Percentiles rank a stretch among this genome's conserved stretches.
Conservation (phyloP, 2,888 invertebrate genomes). For the Caenorhabditis doughertyi region DNA sequence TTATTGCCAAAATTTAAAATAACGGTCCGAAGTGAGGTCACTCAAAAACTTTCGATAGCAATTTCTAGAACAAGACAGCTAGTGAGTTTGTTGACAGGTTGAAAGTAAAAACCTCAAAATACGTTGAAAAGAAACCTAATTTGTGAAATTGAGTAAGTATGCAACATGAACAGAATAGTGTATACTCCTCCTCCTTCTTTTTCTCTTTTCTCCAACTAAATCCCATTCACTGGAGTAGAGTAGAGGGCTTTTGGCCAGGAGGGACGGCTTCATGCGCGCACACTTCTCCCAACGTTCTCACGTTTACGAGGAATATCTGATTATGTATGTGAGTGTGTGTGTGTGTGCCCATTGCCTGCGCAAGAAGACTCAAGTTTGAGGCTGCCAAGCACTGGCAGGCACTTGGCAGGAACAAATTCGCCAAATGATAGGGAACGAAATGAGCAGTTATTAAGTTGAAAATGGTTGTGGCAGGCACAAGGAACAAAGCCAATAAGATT, state of each 20-base stretch:
- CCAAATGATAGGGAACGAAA: background rate
- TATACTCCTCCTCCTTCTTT: background rate
- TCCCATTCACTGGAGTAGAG: slow-evolving; percentile 43
- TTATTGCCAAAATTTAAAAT: no score
- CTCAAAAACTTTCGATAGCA: no score
- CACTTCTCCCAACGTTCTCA: slow-evolving; percentile 57
- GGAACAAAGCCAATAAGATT: background rate
- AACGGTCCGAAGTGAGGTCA: no score
- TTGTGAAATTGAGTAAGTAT: slow-evolving; percentile 8
- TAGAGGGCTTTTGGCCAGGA: background rate
- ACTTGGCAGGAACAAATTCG: slow-evolving; percentile 25
- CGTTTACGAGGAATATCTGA: slow-evolving; percentile 60
- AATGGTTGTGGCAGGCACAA: background rate
- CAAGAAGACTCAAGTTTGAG: slow-evolving; percentile 24
- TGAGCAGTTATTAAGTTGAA: background rate
- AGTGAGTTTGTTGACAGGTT: background rate
- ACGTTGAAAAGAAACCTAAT: slow-evolving; percentile 40
- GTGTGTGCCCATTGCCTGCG: slow-evolving; percentile 34
- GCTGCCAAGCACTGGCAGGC: slow-evolving; percentile 16
- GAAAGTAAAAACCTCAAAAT: background rate
- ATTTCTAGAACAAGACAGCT: no score
- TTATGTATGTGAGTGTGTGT: slow-evolving; percentile 59
- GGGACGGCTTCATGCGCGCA: slow-evolving; percentile 24
- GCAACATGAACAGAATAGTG: slow-evolving; percentile 23
- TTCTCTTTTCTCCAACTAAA: slow-evolving; percentile 20